Evolutionary conservation across 23 tunicate genomes (phyloP).

Genomic region (Phallusia fumigata): DNA sequence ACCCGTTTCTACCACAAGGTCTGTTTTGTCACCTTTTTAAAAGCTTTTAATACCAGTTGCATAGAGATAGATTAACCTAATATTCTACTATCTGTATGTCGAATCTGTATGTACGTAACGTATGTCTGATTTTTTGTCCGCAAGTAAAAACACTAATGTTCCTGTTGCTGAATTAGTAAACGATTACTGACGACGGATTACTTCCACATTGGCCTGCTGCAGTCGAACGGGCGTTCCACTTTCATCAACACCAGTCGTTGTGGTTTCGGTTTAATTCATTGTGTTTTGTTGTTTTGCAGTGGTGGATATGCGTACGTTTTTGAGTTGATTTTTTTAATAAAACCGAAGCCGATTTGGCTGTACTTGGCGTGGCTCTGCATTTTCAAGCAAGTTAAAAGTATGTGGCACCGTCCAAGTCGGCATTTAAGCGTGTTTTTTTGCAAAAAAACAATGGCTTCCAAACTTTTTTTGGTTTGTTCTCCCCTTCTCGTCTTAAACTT

Average conservation of each 20-base stretch:
- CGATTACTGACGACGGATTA: not conserved
- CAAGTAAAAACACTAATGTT: not conserved
- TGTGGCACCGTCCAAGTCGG: no score
- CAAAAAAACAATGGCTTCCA: no score
- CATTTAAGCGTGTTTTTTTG: no score
- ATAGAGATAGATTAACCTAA: not conserved
- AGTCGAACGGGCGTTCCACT: no score
- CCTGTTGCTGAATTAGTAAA: not conserved
- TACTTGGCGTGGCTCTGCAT: no score
- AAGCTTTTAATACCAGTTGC: not conserved
- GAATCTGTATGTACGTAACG: no score
- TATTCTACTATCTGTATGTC: no score
- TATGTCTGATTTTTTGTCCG: no score
- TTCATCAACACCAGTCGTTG: not conserved
- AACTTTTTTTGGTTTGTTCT: no score
- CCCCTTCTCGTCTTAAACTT: no score
- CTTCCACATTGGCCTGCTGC: no score
- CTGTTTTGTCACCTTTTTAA: not conserved
- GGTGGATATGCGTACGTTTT: slow-evolving; percentile 2
- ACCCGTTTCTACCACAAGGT: not conserved
- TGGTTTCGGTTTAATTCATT: not conserved
- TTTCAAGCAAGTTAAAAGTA: no score
- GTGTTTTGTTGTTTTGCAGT: not conserved
- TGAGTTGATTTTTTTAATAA: slow-evolving; percentile 10
- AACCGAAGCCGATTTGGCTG: not conserved